These are phyloP conservation scores for Osmerus mordax DNA, from an alignment of 2,113 vertebrate species.

Conservation along the genomic window DNA sequence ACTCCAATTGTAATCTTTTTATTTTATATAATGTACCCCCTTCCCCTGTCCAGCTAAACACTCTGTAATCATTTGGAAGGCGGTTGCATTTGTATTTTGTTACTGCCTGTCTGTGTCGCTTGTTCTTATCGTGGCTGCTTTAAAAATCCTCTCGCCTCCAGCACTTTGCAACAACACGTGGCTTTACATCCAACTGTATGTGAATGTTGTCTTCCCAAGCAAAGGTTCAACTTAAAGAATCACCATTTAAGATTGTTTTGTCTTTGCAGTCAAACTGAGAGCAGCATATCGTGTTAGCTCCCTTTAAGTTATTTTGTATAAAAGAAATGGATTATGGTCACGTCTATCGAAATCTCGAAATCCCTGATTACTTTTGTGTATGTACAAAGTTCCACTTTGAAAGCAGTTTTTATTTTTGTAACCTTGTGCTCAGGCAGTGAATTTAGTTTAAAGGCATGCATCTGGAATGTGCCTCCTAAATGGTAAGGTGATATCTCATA, in stretches of 20 bases:
- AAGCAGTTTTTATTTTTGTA: constrained; percentile 1
- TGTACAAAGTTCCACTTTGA: background rate
- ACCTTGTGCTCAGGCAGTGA: background rate
- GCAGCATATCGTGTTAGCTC: constrained; percentile 4
- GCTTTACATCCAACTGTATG: constrained; percentile 3
- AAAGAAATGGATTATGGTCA: background rate
- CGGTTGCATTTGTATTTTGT: background rate
- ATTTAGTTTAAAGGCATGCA: constrained; percentile 5
- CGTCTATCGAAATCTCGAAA: too few species aligned
- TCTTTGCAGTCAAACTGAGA: background rate
- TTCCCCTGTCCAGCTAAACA: background rate
- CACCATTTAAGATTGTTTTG: background rate
- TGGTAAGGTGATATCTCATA: constrained; percentile 41
- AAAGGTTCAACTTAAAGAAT: constrained; percentile 3
- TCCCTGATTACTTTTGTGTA: too few species aligned
- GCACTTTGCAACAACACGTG: background rate
- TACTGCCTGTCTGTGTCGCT: background rate
- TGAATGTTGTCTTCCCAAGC: background rate
- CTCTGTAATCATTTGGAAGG: background rate
- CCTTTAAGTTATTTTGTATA: constrained; percentile 6
- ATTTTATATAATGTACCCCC: too few species aligned
- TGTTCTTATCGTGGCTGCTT: background rate
- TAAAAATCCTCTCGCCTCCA: background rate
- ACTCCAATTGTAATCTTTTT: background rate
- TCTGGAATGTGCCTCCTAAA: constrained; percentile 20